phyloP scores from a whole-genome alignment of 2,113 vertebrate genomes.

The Myotis brandtii region DNA sequence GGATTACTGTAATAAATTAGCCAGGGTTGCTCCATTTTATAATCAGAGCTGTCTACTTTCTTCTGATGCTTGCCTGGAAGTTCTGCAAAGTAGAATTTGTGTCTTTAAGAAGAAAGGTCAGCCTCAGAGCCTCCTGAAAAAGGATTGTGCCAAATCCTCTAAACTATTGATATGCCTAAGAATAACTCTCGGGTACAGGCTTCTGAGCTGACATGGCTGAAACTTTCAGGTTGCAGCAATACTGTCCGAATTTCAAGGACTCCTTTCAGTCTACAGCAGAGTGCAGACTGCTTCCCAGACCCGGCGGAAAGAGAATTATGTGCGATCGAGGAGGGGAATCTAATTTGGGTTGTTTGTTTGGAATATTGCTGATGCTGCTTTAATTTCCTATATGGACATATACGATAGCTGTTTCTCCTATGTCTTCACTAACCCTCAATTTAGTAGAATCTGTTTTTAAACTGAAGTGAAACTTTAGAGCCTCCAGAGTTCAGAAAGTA shows the following conservation, averaged over 20 bases:
- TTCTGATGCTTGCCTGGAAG: neutral
- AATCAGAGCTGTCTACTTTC: conserved; percentile 40
- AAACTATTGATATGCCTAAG: neutral
- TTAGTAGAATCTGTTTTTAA: neutral
- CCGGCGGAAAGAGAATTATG: neutral
- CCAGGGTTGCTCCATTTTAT: neutral
- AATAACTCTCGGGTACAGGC: neutral
- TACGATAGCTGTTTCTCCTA: neutral
- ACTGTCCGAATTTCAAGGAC: neutral
- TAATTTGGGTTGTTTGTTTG: neutral
- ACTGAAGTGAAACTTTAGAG: neutral
- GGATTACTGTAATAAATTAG: conserved; percentile 48
- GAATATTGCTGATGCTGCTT: neutral
- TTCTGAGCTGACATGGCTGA: neutral
- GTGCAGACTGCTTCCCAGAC: neutral
- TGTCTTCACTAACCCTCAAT: neutral
- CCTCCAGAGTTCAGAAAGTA: neutral
- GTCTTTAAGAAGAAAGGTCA: conserved; percentile 16
- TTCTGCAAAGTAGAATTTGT: neutral
- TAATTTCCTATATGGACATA: neutral
- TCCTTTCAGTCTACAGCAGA: neutral
- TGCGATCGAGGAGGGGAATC: neutral
- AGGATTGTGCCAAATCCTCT: neutral
- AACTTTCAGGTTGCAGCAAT: neutral
- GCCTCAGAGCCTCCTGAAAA: neutral